Base-by-base conservation (phyloP, 1,140 invertebrate species). In the Drosophila nikananu region DNA sequence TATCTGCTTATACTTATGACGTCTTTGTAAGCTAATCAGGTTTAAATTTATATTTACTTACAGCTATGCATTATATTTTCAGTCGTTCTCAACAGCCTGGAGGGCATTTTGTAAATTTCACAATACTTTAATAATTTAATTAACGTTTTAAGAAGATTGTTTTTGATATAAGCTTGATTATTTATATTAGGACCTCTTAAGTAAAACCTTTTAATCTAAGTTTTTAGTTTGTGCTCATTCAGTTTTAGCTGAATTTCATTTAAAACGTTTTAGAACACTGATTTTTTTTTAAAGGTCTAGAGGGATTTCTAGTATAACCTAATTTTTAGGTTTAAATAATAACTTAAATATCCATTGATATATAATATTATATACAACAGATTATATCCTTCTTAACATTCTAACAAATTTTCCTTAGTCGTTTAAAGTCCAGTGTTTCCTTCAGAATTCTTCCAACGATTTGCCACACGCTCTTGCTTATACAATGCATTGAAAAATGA, bases 401-500 rank as follows among this genome's bases (percentile, higher is more conserved):
- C 12, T 15, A 21, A 21, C 19, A 54, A 1, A 37, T 3, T 23
- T 37, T 25, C n/a, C 46, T 2, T 21, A 21, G 12, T 8, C 17
- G 2, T 52, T 19, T 41, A 15, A 17, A 17, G 19, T 6, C 9
- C 25, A 19, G 25, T 30, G 5, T 4, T 55, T 52, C 37, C 13
- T 27, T 12, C 25, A 8, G n/a, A 30, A 41, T 39, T n/a, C 27
- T 30, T 23, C 32, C 48, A 77, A 2, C 25, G 37, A 62, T 37
- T 71, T 71, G 66, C 59, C 65, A 71, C 52, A 35, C 49, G 44
- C 74, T 21, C 57, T 61, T 39, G 23, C 52, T 64, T 71, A 41
- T 51, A 76, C 71, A 76, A 76, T 76, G 44, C 52, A 42, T 39
- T 68, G 64, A 77, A 79, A 79, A 79, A 79, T 79, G 75, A 79